These are phyloP conservation scores for Parauchenoglanis ngamensis DNA, from an alignment of 2,797 vertebrate species.

Conservation along the genomic window DNA sequence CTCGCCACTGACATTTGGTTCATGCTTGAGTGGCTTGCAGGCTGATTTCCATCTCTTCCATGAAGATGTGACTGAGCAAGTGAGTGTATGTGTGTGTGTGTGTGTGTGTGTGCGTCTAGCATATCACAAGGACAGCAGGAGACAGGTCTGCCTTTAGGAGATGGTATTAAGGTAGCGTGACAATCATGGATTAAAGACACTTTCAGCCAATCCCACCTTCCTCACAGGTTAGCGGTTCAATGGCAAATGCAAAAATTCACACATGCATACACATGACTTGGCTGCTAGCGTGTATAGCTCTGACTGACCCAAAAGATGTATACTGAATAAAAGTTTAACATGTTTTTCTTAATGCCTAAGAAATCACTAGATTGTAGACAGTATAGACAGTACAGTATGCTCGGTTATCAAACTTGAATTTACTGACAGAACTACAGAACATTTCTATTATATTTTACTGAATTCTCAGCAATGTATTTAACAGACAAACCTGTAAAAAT, in stretches of 20 bases:
- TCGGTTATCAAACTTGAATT: background rate
- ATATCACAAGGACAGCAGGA: conserved; percentile 68
- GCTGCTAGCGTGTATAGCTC: conserved; percentile 28
- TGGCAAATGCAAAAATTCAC: conserved; percentile 64
- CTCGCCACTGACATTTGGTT: conserved; percentile 81
- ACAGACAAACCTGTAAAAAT: background rate
- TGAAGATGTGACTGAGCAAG: conserved; percentile 70
- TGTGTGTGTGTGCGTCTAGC: conserved; percentile 58
- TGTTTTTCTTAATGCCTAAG: background rate
- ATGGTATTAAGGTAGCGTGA: conserved; percentile 74
- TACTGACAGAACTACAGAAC: background rate
- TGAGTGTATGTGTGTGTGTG: conserved; percentile 51
- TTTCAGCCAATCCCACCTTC: conserved; percentile 62
- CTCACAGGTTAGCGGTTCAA: conserved; percentile 66
- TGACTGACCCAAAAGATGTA: conserved; percentile 24
- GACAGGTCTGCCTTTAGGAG: conserved; percentile 61
- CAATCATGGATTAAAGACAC: conserved; percentile 71
- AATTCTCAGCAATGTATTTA: background rate
- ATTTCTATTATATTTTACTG: background rate
- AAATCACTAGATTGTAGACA: background rate
- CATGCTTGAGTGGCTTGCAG: conserved; percentile 82
- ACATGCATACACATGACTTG: conserved; percentile 56
- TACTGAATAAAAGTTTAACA: background rate
- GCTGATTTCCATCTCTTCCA: conserved; percentile 81
- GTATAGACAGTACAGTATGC: background rate